Evolutionary conservation across 2,113 vertebrate species (phyloP), one percentile per base, ranked within the genome.

Genomic region (Galeopterus variegatus): DNA sequence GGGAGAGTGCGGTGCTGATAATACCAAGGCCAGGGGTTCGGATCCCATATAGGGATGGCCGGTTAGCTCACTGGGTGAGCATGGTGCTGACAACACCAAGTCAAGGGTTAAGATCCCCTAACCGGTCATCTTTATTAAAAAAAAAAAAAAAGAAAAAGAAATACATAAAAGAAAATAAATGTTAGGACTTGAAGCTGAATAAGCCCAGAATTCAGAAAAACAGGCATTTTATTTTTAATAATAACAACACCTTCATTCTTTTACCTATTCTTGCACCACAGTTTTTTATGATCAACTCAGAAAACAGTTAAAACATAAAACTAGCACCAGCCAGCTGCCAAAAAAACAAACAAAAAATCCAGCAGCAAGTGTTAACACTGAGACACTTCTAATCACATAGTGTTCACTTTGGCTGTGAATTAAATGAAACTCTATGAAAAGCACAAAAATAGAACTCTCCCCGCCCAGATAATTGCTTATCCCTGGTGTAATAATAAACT

Each of bases 291-390:
- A 84, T 87, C 64, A 93, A 62, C 36, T 81, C 65, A 88, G 33
- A 88, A 79, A 91, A 95, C 5, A 50, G 52, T 96, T 87, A 88
- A 97, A 92, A 93, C 82, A 95, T 15, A 88, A 96, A 92, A 88
- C 12, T 50, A 80, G 31, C 92, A 95, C 41, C 41, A 41, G 41
- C 41, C 41, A 41, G 41, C 41, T 3, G 41, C 41, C 41, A 41
- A 41, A 41, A 41, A 41, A 41, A 41, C 41, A 41, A 67, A 31
- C 18, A 97, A 91, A 86, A 82, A 48, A n/a, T 33, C 21, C 17
- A 88, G 48, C 65, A 88, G 70, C 45, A 70, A 84, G 15, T 92
- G 58, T 73, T 75, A 93, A 92, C 50, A n/a, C 13, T 28, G 52
- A 94, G 79, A 73, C 84, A 95, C 52, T 79, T 82, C 69, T 95